Evolutionary conservation across 2,113 vertebrate species (phyloP).

Genomic region (Donacobius atricapilla): DNA sequence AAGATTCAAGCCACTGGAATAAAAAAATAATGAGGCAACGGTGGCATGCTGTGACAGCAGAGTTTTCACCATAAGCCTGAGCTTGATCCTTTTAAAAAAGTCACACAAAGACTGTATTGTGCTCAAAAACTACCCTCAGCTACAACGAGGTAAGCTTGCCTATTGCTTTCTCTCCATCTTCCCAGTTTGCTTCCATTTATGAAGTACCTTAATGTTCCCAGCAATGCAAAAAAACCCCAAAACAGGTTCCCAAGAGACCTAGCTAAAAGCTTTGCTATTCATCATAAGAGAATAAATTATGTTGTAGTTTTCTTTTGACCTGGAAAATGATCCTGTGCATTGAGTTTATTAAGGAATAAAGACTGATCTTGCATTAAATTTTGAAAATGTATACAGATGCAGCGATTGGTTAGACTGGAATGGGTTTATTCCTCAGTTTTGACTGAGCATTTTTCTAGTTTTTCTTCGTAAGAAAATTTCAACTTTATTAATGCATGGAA

Average conservation of each 20-base stretch:
- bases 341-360: not conserved
- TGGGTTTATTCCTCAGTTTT: not conserved
- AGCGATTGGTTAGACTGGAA: not conserved
- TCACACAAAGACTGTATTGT: not conserved
- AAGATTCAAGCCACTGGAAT: not conserved
- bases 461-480: not conserved
- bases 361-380: not conserved
- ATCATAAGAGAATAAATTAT: not conserved
- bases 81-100: not conserved
- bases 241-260: not conserved
- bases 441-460: not conserved
- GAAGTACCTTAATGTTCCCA: not conserved
- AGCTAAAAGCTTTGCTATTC: not conserved
- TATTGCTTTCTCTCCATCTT: not conserved
- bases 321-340: not conserved
- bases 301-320: not conserved
- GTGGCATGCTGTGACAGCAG: not conserved
- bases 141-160: not conserved
- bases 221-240: not conserved
- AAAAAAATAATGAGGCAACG: not conserved
- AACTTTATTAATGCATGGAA: not conserved
- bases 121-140: not conserved
- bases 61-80: not conserved
- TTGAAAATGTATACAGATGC: not conserved
- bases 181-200: not conserved